Evolutionary conservation across 2,888 invertebrate species (phyloP), one percentile per base, ranked within the genome.

Genomic region (Protonemura montana): DNA sequence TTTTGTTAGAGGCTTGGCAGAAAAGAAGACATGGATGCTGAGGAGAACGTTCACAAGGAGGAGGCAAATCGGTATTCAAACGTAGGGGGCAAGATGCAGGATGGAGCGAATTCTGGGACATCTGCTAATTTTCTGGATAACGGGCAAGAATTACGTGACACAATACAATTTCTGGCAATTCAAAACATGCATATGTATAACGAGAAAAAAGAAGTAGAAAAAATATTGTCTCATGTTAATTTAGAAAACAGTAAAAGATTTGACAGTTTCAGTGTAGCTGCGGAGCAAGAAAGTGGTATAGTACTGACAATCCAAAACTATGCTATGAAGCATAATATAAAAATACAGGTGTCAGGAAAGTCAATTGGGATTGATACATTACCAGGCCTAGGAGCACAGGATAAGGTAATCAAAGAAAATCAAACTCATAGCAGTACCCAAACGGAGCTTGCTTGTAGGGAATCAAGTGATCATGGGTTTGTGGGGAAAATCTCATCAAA

Each of bases 81-180:
- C 10, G 2, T 26, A 13, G 78, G n/a, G 2, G 28, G 28, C n/a
- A 10, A 7, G 5, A 5, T 2, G 6, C 26, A 25, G n/a, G 26
- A 2, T 59, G 59, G 59, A 59, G 59, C 3, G 21, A 13, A 10
- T 10, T 1, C 59, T 1, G 59, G 3, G 21, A 59, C 59, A 21
- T 59, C 59, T 59, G 16, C 59, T 3, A 16, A 6, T 25, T 28
- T 78, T 3, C 28, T 25, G 7, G 7, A 26, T 0, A 78, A 21
- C 13, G 87, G 87, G 26, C 85, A 85, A 7, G 86, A 84, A 7
- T 85, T 87, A 29, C 85, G 86, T n/a, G 82, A 85, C 26, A 87
- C 87, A 16, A 85, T 87, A 30, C 87, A 87, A 41, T 87, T 87
- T 76, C 83, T 87, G 0, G 87, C 87, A 16, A 86, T 87, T 76